phyloP scores from a whole-genome alignment of 1,140 invertebrate genomes.

The Zaprionus tsacasi region DNA sequence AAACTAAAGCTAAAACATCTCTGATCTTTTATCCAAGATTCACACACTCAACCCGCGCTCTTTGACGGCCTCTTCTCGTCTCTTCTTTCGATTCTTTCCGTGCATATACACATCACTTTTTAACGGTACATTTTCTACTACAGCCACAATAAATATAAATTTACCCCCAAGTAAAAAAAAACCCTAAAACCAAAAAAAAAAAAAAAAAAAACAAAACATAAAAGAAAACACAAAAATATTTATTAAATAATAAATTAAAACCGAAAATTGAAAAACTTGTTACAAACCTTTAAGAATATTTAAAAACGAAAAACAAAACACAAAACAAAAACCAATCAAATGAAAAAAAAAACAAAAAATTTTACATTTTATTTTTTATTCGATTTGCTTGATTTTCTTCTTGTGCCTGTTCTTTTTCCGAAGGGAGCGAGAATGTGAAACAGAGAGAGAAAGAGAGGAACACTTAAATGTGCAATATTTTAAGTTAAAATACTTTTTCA shows the following conservation, averaged over 20 bases:
- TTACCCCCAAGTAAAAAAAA: conserved; percentile 40
- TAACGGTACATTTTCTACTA: conserved; percentile 73
- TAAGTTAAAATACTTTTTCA: conserved; percentile 18
- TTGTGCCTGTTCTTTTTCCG: conserved; percentile 24
- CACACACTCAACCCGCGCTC: conserved; percentile 31
- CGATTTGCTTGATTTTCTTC: conserved; percentile 18
- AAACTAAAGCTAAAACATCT: conserved; percentile 38
- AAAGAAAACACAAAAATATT: conserved; percentile 33
- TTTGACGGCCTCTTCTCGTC: conserved; percentile 40
- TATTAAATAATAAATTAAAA: conserved; percentile 47
- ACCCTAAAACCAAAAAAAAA: conserved; percentile 31
- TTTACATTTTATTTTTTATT: background rate
- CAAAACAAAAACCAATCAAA: conserved; percentile 16
- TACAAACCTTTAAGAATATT: conserved; percentile 35
- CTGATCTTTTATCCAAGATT: conserved; percentile 53
- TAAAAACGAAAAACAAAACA: conserved; percentile 19
- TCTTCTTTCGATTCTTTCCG: conserved; percentile 42
- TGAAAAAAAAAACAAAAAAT: conserved; percentile 23
- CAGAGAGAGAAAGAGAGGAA: conserved; percentile 5
- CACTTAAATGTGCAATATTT: conserved; percentile 35
- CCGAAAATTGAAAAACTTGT: conserved; percentile 31
- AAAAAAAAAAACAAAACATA: conserved; percentile 31
- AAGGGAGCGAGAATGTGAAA: conserved; percentile 18
- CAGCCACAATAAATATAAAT: conserved; percentile 56
- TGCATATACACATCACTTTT: conserved; percentile 57